phyloP scores from a whole-genome alignment of 1,140 invertebrate genomes.

The Neelides sp. region DNA sequence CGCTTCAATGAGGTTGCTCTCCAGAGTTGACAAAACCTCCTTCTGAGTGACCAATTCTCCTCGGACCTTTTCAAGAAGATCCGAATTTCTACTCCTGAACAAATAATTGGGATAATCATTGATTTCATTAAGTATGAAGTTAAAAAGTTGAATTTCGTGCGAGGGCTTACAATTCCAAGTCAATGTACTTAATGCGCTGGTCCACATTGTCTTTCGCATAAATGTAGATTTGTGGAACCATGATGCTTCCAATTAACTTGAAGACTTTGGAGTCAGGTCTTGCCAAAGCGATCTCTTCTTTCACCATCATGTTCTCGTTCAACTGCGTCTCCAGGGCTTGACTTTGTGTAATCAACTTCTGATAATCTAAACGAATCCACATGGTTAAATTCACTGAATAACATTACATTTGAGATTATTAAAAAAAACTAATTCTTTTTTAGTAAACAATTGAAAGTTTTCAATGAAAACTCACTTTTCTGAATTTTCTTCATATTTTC shows the following conservation, averaged over 20 bases:
- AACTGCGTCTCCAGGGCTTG: slow-evolving; percentile 17
- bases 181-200: slow-evolving; percentile 14
- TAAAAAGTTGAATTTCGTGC: not conserved
- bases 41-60: slow-evolving; percentile 5
- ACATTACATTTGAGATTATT: not conserved
- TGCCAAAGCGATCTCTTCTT: slow-evolving; percentile 17
- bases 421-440: not conserved
- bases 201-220: slow-evolving; percentile 16
- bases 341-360: slow-evolving; percentile 10
- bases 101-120: no score
- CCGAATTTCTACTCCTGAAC: slow-evolving; percentile 12
- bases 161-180: slow-evolving; percentile 11
- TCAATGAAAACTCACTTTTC: not conserved
- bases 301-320: slow-evolving; percentile 21
- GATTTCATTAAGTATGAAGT: no score
- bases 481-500: slow-evolving; percentile 9
- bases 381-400: not conserved
- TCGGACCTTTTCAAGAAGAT: slow-evolving; percentile 2
- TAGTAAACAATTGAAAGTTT: not conserved
- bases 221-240: slow-evolving; percentile 10
- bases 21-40: slow-evolving; percentile 3
- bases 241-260: slow-evolving; percentile 5
- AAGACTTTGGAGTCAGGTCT: slow-evolving; percentile 9
- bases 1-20: slow-evolving; percentile 5
- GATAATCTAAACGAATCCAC: slow-evolving; percentile 12